phyloP scores from a whole-genome alignment of 2,797 vertebrate genomes.

The Iguana delicatissima region DNA sequence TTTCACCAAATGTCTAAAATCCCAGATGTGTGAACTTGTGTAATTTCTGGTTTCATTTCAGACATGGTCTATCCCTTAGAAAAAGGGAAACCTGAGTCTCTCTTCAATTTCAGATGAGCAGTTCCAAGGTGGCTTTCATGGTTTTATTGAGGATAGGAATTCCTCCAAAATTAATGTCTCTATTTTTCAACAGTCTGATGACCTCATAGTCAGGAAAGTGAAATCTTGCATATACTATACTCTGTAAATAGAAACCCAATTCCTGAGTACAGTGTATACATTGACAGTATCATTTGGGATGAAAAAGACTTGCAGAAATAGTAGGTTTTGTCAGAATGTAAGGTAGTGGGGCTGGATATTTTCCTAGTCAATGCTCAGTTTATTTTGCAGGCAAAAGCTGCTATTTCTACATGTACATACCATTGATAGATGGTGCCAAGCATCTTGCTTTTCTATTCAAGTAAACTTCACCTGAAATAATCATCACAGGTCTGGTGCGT shows the following conservation, averaged over 20 bases:
- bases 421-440: not conserved
- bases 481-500: too few species aligned
- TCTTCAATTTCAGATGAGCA: not conserved
- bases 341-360: not conserved
- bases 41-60: not conserved
- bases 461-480: not conserved
- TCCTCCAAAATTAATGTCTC: not conserved
- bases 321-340: not conserved
- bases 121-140: not conserved
- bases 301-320: not conserved
- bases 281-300: not conserved
- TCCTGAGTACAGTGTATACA: not conserved
- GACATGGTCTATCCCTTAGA: not conserved
- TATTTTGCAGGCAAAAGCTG: not conserved
- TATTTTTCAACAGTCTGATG: not conserved
- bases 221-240: not conserved
- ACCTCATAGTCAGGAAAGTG: not conserved
- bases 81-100: not conserved
- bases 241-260: not conserved
- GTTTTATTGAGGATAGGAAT: not conserved
- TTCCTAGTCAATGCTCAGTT: not conserved
- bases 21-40: not conserved
- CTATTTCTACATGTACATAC: not conserved
- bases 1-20: not conserved
- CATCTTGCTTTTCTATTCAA: not conserved